These are phyloP conservation scores for Plagodis dolabraria DNA, from an alignment of 2,888 invertebrate genomes.

Conservation along the genomic window DNA sequence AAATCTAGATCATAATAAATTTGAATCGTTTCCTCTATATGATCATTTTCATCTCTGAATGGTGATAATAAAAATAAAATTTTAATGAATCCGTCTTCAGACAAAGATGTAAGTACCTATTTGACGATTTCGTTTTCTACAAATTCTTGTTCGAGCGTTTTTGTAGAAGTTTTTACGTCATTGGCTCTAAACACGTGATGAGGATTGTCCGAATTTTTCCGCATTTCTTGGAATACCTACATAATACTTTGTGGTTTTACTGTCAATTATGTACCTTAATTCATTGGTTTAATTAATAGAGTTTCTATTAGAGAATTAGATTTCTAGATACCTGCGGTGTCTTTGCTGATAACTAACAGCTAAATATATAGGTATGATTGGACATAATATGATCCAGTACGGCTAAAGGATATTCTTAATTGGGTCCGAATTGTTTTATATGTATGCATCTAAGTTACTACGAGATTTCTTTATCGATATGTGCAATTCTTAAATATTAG, in stretches of 20 bases:
- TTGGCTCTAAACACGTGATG: constrained; percentile 18
- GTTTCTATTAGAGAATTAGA: neutral
- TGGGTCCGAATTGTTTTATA: no score
- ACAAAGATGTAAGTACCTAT: constrained; percentile 4
- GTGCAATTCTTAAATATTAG: no score
- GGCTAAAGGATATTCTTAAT: no score
- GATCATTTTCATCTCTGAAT: no score
- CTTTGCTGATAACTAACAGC: constrained; percentile 9
- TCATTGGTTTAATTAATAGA: constrained; percentile 1
- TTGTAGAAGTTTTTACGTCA: constrained; percentile 18
- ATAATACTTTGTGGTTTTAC: constrained; percentile 8
- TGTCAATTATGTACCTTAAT: constrained; percentile 10
- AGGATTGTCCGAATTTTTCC: constrained; percentile 14
- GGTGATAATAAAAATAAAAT: neutral
- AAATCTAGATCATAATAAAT: neutral
- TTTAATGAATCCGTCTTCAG: constrained; percentile 3
- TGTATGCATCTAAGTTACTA: no score
- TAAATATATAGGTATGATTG: neutral
- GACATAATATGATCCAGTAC: no score
- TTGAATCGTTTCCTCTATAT: neutral
- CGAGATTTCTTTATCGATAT: no score
- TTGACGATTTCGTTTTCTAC: constrained; percentile 7
- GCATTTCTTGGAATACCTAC: constrained; percentile 6
- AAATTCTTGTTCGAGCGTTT: constrained; percentile 16
- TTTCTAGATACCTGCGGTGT: neutral